These are phyloP conservation scores for Eugnorisma glareosa DNA, from an alignment of 2,888 invertebrate genomes.

Conservation along the genomic window DNA sequence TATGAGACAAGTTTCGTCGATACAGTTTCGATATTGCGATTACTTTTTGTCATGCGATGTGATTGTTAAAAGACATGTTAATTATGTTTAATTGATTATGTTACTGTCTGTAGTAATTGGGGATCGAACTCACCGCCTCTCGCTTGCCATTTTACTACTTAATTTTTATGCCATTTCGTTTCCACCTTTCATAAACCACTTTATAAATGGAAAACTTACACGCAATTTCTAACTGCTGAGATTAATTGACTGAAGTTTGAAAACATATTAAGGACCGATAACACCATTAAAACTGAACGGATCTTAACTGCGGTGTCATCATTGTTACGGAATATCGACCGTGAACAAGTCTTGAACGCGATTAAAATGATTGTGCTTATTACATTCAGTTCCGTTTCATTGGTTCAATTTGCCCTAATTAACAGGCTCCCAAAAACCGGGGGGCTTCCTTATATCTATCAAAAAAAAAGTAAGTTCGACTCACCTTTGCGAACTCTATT, in stretches of 20 bases:
- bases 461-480: slow-evolving; percentile 72
- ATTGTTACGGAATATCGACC: not conserved
- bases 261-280: not conserved
- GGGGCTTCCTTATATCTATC: not conserved
- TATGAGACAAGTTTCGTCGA: not conserved
- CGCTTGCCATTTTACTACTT: not conserved
- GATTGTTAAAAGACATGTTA: not conserved
- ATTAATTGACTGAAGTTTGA: not conserved
- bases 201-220: not conserved
- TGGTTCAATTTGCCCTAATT: not conserved
- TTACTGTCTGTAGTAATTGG: not conserved
- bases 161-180: not conserved
- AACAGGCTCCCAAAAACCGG: not conserved
- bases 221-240: not conserved
- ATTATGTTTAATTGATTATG: not conserved
- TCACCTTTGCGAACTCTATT: slow-evolving; percentile 99
- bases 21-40: not conserved
- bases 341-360: not conserved
- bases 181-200: not conserved
- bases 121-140: not conserved
- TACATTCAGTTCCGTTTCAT: not conserved
- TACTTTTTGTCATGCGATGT: not conserved
- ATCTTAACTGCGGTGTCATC: not conserved
- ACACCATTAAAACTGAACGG: not conserved
- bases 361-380: not conserved